Evolutionary conservation across 2,113 vertebrate genomes (phyloP).

Genomic region (Xiphias gladius): DNA sequence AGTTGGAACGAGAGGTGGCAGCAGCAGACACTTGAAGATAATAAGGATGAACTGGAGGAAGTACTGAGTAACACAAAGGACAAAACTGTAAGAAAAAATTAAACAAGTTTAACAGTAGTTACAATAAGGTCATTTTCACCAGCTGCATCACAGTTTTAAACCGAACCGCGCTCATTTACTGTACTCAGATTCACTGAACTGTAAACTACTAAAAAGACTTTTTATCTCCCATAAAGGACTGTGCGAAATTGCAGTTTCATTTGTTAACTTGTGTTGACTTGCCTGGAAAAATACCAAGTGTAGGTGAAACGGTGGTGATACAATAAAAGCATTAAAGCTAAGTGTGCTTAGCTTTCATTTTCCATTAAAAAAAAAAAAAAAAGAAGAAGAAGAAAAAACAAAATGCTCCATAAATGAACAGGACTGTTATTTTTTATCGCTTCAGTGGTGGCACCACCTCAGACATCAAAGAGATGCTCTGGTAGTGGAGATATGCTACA

Average conservation of each 20-base stretch:
- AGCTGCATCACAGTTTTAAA: neutral
- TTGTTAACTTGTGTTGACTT: neutral
- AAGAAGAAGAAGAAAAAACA: neutral
- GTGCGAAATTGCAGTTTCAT: neutral
- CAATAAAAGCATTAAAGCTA: neutral
- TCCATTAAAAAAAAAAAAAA: too few relatives aligned
- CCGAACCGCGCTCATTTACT: neutral
- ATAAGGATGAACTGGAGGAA: slow-evolving; percentile 47
- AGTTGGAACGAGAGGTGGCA: slow-evolving; percentile 48
- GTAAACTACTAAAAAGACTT: neutral
- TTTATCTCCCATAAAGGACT: neutral
- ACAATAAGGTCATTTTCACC: neutral
- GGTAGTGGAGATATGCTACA: slow-evolving; percentile 78
- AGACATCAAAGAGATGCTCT: slow-evolving; percentile 81
- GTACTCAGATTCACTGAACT: neutral
- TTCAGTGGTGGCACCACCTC: slow-evolving; percentile 45
- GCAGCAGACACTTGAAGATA: slow-evolving; percentile 45
- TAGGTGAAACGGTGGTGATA: neutral
- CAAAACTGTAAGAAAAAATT: neutral
- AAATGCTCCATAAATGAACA: neutral
- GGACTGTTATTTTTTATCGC: slow-evolving; percentile 53
- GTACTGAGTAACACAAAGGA: slow-evolving; percentile 1
- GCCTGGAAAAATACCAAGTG: neutral
- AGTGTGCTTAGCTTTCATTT: too few relatives aligned
- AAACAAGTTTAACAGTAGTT: neutral